Base-by-base conservation (phyloP, 2,888 invertebrate genomes). In the Silvanus unidentatus region DNA sequence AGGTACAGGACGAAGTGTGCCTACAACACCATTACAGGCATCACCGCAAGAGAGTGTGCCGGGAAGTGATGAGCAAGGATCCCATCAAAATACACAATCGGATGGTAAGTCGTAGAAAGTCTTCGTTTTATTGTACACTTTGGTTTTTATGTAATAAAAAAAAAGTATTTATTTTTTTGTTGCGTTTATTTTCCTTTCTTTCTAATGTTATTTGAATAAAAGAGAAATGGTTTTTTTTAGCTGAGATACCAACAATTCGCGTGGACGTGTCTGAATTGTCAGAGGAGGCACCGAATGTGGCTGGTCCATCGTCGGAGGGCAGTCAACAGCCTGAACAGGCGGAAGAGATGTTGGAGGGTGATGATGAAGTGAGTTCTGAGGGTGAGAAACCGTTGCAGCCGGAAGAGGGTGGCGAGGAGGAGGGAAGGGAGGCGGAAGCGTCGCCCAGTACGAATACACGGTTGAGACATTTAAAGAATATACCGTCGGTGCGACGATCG, bases 361-460 rank as follows among this genome's bases (percentile, higher is more conserved):
- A 70, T 43, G 70, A 71, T 58, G 71, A 67, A 52, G 80, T 79
- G 13, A 78, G 77, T 45, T 80, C 81, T 0, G 82, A 82, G 60
- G 78, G 79, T 13, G 82, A 82, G 62, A 82, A 82, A 57, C 75
- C 75, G 37, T 75, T 75, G 39, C 66, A 73, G 11, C 72, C 73
- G 13, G 76, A 76, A 52, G 70, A 72, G 36, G 70, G 65, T 13
- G 40, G 52, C 8, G 70, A 69, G 50, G 87, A 88, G 66, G 88
- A 88, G 64, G 88, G 85, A 2, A 81, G 88, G 40, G 88, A 88
- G 71, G 88, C 88, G 1, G 88, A 88, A 69, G 88, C 88, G 1
- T 81, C 80, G 1, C 80, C 79, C 2, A 79, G 79, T 13, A 77
- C 77, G 39, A 80, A 79, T 50, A 78, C 79, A 2, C 70, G 79